A percentile compares a stretch with the other conserved stretches of the same genome.
phyloP scores from a whole-genome alignment of 2,113 vertebrate genomes.

The Grallaria varia region DNA sequence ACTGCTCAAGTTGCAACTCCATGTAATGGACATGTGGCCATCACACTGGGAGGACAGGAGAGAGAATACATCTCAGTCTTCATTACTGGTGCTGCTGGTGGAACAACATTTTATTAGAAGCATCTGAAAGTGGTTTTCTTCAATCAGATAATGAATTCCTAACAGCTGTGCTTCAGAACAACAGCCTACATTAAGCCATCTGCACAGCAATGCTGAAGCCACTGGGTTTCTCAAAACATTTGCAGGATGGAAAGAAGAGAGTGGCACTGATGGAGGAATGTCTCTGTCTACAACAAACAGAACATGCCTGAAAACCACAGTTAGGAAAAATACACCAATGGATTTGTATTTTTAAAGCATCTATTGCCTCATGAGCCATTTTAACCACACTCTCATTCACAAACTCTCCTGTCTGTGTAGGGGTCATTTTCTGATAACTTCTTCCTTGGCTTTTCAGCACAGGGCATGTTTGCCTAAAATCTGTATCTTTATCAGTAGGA shows the following conservation, averaged over 20 bases:
- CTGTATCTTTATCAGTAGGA: background rate
- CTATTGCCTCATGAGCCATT: background rate
- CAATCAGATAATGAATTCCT: background rate
- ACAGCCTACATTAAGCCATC: background rate
- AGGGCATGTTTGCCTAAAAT: background rate
- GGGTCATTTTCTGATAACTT: background rate
- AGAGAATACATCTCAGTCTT: background rate
- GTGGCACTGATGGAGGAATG: background rate
- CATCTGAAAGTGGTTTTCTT: background rate
- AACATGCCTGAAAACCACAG: background rate
- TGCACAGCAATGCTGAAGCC: background rate
- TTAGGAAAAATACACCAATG: background rate
- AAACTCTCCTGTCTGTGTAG: background rate
- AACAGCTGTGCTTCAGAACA: background rate
- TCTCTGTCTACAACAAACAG: background rate
- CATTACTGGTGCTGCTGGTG: background rate
- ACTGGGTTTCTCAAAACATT: background rate
- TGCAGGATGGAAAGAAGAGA: background rate
- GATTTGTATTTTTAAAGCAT: background rate
- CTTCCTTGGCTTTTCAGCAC: background rate
- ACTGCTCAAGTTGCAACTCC: background rate
- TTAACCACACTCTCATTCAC: background rate
- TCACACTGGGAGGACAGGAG: background rate
- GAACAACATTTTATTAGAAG: background rate
- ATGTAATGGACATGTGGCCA: rapidly evolving